Evolutionary conservation across 1,140 invertebrate species (phyloP).

Genomic region (Ruditapes philippinarum): DNA sequence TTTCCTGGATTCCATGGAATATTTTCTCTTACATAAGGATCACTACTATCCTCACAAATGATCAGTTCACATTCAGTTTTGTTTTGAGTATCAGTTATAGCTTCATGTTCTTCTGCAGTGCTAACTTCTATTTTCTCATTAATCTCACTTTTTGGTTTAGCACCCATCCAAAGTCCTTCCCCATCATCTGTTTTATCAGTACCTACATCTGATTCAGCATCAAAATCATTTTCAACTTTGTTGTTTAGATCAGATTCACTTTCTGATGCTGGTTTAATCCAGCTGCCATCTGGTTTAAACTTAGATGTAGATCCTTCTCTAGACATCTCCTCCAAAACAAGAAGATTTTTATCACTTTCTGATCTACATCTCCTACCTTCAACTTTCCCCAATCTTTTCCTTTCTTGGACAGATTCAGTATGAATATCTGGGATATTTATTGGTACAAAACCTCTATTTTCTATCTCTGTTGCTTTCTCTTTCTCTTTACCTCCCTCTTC

Average conservation of each 20-base stretch:
- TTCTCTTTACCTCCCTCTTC: background rate
- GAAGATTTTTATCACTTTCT: conserved; percentile 15
- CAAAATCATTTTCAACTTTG: background rate
- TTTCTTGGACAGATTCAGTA: background rate
- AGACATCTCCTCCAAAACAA: conserved; percentile 17
- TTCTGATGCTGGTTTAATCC: conserved; percentile 73
- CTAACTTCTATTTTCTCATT: background rate
- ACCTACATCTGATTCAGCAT: background rate
- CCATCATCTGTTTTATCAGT: background rate
- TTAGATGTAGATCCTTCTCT: conserved; percentile 54
- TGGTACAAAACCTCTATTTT: conserved; percentile 12
- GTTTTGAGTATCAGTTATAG: background rate
- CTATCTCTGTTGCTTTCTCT: background rate
- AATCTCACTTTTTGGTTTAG: background rate
- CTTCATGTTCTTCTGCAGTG: background rate
- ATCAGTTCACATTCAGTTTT: background rate
- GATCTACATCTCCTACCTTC: conserved; percentile 27
- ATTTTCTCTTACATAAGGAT: conserved; percentile 89
- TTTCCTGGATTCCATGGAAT: conserved; percentile 89
- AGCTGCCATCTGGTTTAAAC: conserved; percentile 79
- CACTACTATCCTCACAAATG: conserved; percentile 62
- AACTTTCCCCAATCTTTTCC: background rate
- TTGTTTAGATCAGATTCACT: conserved; percentile 19
- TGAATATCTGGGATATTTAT: conserved; percentile 24
- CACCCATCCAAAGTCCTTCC: conserved; percentile 25